These are phyloP conservation scores for Catotricha subobsoleta DNA, from an alignment of 2,888 invertebrate species.

Conservation along the genomic window DNA sequence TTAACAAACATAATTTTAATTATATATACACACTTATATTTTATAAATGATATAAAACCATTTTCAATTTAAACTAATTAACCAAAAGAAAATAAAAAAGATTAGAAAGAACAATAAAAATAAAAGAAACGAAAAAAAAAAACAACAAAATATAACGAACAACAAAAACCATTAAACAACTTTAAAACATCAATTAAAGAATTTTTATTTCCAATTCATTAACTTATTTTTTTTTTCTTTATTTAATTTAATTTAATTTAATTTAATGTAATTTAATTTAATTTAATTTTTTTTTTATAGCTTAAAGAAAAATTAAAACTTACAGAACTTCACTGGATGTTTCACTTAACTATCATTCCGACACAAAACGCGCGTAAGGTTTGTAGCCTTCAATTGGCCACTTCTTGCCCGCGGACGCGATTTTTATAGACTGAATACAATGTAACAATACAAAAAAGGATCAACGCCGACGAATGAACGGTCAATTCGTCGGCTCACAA, in stretches of 20 bases:
- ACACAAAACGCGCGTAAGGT: conserved; percentile 30
- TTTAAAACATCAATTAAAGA: too few relatives aligned
- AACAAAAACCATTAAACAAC: too few relatives aligned
- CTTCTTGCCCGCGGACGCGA: conserved; percentile 32
- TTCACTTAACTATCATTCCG: conserved; percentile 32
- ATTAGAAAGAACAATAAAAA: too few relatives aligned
- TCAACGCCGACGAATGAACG: neutral
- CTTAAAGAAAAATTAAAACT: conserved; percentile 17
- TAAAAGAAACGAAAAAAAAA: neutral
- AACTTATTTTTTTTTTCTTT: neutral
- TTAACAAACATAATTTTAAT: too few relatives aligned
- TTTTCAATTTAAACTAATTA: too few relatives aligned
- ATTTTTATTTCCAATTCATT: too few relatives aligned
- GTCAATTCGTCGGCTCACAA: conserved; percentile 1
- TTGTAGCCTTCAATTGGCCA: conserved; percentile 28
- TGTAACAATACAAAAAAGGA: neutral
- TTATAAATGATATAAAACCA: too few relatives aligned
- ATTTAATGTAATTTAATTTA: neutral
- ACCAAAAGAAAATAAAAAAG: too few relatives aligned
- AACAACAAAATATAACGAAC: neutral
- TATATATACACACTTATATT: too few relatives aligned
- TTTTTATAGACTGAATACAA: conserved; percentile 26
- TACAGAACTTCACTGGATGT: conserved; percentile 32
- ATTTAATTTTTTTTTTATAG: neutral
- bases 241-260: neutral